A percentile compares a stretch with the other conserved stretches of the same genome.
Conservation (phyloP, 2,888 invertebrate species). For the Melangyna quadrimaculata region DNA sequence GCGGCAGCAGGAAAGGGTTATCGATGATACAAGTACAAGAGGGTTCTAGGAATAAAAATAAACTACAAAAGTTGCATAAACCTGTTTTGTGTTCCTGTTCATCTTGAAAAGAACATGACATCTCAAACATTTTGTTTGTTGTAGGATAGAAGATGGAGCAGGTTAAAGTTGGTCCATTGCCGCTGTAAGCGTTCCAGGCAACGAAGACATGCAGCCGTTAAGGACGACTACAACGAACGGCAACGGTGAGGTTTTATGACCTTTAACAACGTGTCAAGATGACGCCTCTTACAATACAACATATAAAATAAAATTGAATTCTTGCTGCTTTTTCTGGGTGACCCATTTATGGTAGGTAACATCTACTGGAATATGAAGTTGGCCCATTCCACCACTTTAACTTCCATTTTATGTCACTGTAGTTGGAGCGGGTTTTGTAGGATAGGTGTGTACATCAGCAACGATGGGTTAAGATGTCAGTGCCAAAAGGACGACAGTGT, state of each 20-base stretch:
- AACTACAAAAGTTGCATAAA: slow-evolving; percentile 32
- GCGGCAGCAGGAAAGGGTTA: slow-evolving; percentile 44
- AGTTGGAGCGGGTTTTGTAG: not conserved
- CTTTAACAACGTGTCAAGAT: slow-evolving; percentile 59
- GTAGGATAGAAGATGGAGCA: not conserved
- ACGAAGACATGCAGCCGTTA: not conserved
- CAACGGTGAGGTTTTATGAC: not conserved
- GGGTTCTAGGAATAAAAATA: not conserved
- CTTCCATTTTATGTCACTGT: slow-evolving; percentile 24
- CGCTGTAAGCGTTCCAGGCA: not conserved
- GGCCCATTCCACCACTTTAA: not conserved
- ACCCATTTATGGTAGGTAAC: not conserved
- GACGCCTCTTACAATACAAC: slow-evolving; percentile 54
- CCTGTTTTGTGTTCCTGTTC: not conserved
- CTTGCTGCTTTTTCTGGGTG: slow-evolving; percentile 29
- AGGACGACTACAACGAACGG: not conserved
- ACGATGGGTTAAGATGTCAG: slow-evolving; percentile 45
- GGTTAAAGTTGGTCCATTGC: not conserved
- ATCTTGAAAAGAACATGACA: slow-evolving; percentile 23
- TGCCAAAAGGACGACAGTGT: slow-evolving; percentile 52
- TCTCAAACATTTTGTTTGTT: slow-evolving; percentile 6
- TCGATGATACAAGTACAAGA: slow-evolving; percentile 41
- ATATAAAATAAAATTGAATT: slow-evolving; percentile 59
- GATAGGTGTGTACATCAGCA: not conserved
- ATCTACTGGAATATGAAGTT: not conserved